Evolutionary conservation across 1,140 invertebrate genomes (phyloP).

Genomic region (Musca domestica): DNA sequence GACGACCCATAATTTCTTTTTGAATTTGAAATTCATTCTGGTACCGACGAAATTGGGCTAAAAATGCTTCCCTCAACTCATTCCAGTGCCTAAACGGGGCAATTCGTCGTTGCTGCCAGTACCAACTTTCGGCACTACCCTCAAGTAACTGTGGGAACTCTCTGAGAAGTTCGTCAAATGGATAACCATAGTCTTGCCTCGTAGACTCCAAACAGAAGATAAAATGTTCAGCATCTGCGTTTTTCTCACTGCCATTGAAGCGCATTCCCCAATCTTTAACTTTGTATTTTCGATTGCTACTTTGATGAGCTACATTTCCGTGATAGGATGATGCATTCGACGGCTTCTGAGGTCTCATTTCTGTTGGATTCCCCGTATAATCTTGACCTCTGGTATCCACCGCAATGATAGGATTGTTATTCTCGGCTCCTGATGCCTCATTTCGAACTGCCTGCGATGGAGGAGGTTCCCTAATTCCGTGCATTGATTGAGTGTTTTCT

Average conservation of each 20-base stretch:
- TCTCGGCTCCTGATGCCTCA: too few species aligned
- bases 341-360: too few species aligned
- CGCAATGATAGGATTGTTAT: too few species aligned
- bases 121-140: background rate
- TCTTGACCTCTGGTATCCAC: too few species aligned
- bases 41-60: background rate
- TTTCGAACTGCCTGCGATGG: too few species aligned
- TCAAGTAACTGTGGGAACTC: background rate
- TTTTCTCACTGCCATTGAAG: background rate
- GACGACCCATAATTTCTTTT: background rate
- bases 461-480: too few species aligned
- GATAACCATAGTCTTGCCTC: background rate
- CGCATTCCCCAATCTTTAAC: background rate
- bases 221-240: background rate
- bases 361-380: too few species aligned
- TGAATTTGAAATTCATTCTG: background rate
- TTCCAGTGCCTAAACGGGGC: background rate
- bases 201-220: background rate
- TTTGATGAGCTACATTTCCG: too few species aligned
- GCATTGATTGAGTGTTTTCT: too few species aligned
- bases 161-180: background rate
- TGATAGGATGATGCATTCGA: too few species aligned
- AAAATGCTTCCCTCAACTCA: background rate
- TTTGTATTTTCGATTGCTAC: too few species aligned
- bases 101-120: background rate